These are phyloP conservation scores for Syrphus vitripennis DNA, from an alignment of 2,888 invertebrate species.

Conservation along the genomic window DNA sequence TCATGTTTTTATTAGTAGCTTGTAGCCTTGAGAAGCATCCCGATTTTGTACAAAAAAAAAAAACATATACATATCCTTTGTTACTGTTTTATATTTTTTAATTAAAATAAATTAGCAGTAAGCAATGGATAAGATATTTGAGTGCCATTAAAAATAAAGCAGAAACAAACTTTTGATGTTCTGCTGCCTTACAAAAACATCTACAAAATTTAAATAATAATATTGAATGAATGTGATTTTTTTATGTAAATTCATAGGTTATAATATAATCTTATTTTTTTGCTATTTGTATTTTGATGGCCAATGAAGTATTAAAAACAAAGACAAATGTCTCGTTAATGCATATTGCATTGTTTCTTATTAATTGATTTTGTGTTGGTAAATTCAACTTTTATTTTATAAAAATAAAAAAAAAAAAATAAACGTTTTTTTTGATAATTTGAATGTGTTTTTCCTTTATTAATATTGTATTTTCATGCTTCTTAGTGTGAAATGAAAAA, in stretches of 20 bases:
- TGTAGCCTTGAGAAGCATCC: slow-evolving; percentile 19
- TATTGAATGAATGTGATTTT: slow-evolving; percentile 37
- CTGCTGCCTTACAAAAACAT: slow-evolving; percentile 12
- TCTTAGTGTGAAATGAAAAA: too few species aligned
- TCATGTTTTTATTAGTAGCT: slow-evolving; percentile 4
- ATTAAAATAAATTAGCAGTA: slow-evolving; percentile 49
- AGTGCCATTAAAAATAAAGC: slow-evolving; percentile 27
- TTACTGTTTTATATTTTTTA: slow-evolving; percentile 50
- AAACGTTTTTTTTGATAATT: slow-evolving; percentile 15
- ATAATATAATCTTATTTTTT: slow-evolving; percentile 17
- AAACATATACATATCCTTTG: background rate
- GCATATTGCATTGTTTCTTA: slow-evolving; percentile 64
- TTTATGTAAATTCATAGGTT: slow-evolving; percentile 11
- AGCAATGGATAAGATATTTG: slow-evolving; percentile 3
- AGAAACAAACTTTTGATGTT: background rate
- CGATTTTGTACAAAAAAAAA: background rate
- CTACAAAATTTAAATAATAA: background rate
- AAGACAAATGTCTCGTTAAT: slow-evolving; percentile 22
- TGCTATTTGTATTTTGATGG: slow-evolving; percentile 28
- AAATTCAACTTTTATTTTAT: slow-evolving; percentile 28
- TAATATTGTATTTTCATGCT: too few species aligned
- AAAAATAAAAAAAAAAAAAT: slow-evolving; percentile 19
- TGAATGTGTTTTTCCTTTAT: background rate
- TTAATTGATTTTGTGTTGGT: slow-evolving; percentile 33
- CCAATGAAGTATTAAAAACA: background rate